A percentile compares a stretch with the other conserved stretches of the same genome.
phyloP scores from a whole-genome alignment of 2,888 invertebrate genomes.

The Tridacna crocea region DNA sequence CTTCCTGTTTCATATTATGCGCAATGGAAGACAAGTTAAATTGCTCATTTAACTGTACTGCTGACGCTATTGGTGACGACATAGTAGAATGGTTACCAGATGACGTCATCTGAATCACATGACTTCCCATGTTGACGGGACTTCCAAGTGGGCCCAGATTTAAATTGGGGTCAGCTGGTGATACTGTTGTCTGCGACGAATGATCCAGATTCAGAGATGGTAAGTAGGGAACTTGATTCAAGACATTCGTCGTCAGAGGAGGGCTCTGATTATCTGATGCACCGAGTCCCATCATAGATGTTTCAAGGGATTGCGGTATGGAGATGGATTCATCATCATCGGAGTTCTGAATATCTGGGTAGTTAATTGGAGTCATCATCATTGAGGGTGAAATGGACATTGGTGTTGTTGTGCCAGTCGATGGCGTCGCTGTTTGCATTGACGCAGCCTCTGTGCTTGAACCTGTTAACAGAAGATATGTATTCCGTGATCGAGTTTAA shows the following conservation, averaged over 20 bases:
- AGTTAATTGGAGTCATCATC: conserved; percentile 57
- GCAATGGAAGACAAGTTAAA: conserved; percentile 58
- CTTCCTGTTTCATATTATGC: conserved; percentile 67
- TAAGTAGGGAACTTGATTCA: conserved; percentile 48
- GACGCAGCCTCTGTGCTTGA: conserved; percentile 35
- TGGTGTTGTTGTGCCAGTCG: conserved; percentile 16
- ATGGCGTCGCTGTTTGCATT: conserved; percentile 4
- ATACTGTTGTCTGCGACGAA: conserved; percentile 63
- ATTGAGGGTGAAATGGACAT: conserved; percentile 54
- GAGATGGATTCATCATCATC: conserved; percentile 48
- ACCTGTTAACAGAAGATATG: conserved; percentile 25
- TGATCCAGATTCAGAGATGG: conserved; percentile 53
- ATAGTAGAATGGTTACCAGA: conserved; percentile 18
- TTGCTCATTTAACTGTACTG: conserved; percentile 45
- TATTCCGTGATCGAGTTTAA: not conserved
- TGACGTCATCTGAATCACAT: conserved; percentile 29
- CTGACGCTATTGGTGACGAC: conserved; percentile 34
- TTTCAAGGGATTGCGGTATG: conserved; percentile 30
- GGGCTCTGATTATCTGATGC: conserved; percentile 46
- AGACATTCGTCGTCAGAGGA: conserved; percentile 40
- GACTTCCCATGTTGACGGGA: conserved; percentile 32
- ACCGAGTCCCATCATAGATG: conserved; percentile 31
- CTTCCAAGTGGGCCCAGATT: conserved; percentile 56
- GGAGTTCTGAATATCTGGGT: conserved; percentile 45
- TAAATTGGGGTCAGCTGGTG: conserved; percentile 62